These are phyloP conservation scores for Keiferia lycopersicella DNA, from an alignment of 2,888 invertebrate species.

Conservation along the genomic window DNA sequence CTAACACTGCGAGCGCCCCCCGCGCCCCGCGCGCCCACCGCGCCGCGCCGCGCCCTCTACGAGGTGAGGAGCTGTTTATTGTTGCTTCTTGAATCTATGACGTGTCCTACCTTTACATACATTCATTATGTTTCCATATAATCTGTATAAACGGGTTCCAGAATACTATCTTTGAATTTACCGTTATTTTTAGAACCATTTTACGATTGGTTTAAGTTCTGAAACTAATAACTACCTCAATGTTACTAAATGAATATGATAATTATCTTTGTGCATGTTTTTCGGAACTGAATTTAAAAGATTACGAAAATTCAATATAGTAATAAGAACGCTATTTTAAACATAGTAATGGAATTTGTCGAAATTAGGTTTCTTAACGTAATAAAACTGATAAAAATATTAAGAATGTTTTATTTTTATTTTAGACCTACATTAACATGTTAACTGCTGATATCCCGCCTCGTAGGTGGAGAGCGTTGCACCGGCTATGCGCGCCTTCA, in stretches of 20 bases:
- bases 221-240: constrained; percentile 82
- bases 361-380: constrained; percentile 80
- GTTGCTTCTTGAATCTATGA: constrained; percentile 63
- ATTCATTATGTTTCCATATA: constrained; percentile 47
- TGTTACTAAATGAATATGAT: constrained; percentile 80
- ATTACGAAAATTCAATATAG: constrained; percentile 70
- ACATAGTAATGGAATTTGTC: constrained; percentile 76
- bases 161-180: constrained; percentile 63
- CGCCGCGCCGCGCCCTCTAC: constrained; percentile 21
- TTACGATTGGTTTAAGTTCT: constrained; percentile 80
- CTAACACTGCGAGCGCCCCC: neutral
- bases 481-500: too few species aligned
- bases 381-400: constrained; percentile 72
- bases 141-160: constrained; percentile 53
- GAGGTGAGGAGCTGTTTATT: constrained; percentile 56
- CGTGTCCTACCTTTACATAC: constrained; percentile 50
- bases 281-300: constrained; percentile 72
- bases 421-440: too few species aligned
- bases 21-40: too few species aligned
- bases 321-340: constrained; percentile 78
- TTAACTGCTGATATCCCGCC: too few species aligned
- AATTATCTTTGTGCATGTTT: constrained; percentile 80
- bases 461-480: too few species aligned
- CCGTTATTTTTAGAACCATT: constrained; percentile 76
- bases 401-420: neutral